phyloP scores from a whole-genome alignment of 2,888 invertebrate genomes.

The Eledona agricola region DNA sequence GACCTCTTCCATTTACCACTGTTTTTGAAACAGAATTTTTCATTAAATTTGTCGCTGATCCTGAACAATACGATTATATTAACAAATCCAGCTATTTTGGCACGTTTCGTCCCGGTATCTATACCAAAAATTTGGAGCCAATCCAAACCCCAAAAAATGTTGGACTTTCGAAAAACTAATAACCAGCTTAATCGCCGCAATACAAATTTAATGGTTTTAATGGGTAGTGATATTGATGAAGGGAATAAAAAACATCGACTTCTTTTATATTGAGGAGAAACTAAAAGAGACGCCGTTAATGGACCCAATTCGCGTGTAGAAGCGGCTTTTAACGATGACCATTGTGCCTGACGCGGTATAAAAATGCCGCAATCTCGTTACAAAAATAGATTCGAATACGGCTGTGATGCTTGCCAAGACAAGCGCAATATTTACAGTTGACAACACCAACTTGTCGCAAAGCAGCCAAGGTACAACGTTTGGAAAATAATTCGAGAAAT shows the following conservation, averaged over 20 bases:
- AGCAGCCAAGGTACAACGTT: slow-evolving; percentile 22
- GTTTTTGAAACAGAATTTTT: no score
- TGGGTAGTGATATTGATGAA: no score
- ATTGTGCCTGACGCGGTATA: slow-evolving; percentile 28
- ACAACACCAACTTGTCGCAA: slow-evolving; percentile 21
- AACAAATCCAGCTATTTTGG: slow-evolving; percentile 22
- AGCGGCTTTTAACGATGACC: slow-evolving; percentile 17
- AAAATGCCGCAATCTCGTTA: slow-evolving; percentile 30
- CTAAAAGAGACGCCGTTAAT: no score
- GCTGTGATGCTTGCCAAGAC: slow-evolving; percentile 22
- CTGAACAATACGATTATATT: slow-evolving; percentile 20
- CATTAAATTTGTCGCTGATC: slow-evolving; percentile 4
- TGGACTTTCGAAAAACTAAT: slow-evolving; percentile 3
- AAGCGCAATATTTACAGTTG: slow-evolving; percentile 33
- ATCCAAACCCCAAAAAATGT: slow-evolving; percentile 15
- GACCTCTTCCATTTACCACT: no score
- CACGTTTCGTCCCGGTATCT: slow-evolving; percentile 11
- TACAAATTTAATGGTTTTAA: no score
- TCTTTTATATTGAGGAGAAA: no score
- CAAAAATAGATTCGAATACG: slow-evolving; percentile 31
- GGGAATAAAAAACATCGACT: no score
- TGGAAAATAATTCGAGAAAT: no score
- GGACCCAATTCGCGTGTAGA: no score
- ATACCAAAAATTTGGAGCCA: slow-evolving; percentile 11
- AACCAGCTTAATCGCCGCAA: not conserved